These are phyloP conservation scores for Eonycteris spelaea DNA, from an alignment of 2,113 vertebrate species.

Conservation along the genomic window DNA sequence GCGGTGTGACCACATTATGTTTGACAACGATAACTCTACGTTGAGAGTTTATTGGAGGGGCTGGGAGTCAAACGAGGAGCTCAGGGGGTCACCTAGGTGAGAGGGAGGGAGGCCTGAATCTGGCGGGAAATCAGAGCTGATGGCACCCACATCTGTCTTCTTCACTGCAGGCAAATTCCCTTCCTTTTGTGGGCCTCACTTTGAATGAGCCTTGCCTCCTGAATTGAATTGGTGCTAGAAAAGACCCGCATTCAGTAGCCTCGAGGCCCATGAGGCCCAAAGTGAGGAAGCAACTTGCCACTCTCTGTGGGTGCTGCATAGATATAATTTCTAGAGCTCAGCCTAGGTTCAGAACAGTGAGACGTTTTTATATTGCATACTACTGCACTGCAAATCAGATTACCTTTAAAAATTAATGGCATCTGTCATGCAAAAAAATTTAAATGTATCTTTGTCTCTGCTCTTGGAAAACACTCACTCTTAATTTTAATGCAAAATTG, in stretches of 20 bases:
- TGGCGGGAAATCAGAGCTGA: neutral
- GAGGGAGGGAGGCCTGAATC: neutral
- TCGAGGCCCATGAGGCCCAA: neutral
- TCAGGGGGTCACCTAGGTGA: neutral
- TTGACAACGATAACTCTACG: neutral
- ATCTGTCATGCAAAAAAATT: conserved; percentile 45
- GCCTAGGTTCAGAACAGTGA: neutral
- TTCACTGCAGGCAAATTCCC: neutral
- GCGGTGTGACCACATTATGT: neutral
- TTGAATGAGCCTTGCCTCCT: neutral
- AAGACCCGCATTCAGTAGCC: neutral
- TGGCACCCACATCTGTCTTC: neutral
- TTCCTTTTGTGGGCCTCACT: neutral
- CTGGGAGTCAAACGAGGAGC: neutral
- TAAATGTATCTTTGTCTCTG: neutral
- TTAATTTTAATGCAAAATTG: conserved; percentile 69
- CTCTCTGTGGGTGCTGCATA: neutral
- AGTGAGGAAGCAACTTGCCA: neutral
- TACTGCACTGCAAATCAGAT: conserved; percentile 37
- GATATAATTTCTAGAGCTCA: neutral
- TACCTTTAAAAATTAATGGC: conserved; percentile 46
- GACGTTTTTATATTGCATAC: neutral
- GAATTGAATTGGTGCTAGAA: neutral
- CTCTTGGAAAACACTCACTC: conserved; percentile 48
- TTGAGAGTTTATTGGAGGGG: neutral